These are phyloP conservation scores for Crypturellus undulatus DNA, from an alignment of 2,113 vertebrate genomes.

Conservation along the genomic window DNA sequence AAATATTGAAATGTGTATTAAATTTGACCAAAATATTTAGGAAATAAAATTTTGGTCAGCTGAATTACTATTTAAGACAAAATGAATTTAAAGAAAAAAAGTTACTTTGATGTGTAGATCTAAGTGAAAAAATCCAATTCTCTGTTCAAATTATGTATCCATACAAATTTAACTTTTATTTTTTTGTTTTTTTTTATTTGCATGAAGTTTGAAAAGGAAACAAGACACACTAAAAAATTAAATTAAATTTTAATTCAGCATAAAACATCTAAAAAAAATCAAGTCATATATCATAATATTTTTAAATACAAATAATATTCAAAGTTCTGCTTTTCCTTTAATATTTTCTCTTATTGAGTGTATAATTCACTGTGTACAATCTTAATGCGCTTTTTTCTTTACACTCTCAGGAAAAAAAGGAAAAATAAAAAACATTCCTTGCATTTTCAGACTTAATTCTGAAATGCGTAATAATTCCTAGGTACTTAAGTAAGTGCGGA, in stretches of 20 bases:
- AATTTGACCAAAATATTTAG: not conserved
- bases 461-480: not conserved
- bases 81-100: not conserved
- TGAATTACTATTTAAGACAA: not conserved
- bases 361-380: accelerated
- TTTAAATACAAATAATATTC: not conserved
- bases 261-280: not conserved
- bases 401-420: not conserved
- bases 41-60: not conserved
- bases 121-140: not conserved
- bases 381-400: accelerated
- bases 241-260: not conserved
- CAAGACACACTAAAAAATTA: not conserved
- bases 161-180: not conserved
- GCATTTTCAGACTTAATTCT: not conserved
- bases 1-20: not conserved
- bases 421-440: not conserved
- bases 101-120: not conserved
- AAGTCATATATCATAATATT: not conserved
- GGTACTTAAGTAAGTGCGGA: not conserved
- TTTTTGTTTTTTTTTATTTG: not conserved
- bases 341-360: accelerated
- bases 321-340: not conserved
- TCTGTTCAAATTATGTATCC: not conserved
- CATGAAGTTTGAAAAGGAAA: not conserved